Evolutionary conservation across 2,797 vertebrate species (phyloP).

Genomic region (Darevskia nairensis): DNA sequence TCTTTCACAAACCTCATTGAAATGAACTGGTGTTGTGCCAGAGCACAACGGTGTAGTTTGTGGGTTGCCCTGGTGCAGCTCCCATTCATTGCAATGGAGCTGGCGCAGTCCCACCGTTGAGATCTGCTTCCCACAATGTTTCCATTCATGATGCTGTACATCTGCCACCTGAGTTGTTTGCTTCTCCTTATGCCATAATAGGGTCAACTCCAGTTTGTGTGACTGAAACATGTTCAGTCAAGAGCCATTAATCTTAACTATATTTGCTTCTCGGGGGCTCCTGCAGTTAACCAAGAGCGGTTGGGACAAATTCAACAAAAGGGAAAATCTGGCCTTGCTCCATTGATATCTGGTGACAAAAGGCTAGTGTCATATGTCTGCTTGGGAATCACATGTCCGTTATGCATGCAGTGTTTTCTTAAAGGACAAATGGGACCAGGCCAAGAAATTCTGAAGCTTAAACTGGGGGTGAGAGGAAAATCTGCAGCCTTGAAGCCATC

Average conservation of each 20-base stretch:
- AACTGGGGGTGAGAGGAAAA: too few relatives aligned
- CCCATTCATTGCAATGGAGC: not conserved
- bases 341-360: not conserved
- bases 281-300: not conserved
- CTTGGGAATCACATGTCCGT: not conserved
- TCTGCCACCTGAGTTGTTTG: not conserved
- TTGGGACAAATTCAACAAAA: not conserved
- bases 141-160: not conserved
- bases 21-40: not conserved
- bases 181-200: not conserved
- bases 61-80: not conserved
- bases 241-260: not conserved
- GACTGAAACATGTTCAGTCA: not conserved
- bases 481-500: too few relatives aligned
- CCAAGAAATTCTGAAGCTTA: not conserved
- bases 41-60: not conserved
- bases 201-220: not conserved
- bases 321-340: constrained; percentile 1
- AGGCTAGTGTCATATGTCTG: not conserved
- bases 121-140: too few relatives aligned
- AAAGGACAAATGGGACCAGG: not conserved
- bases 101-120: not conserved
- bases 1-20: too few relatives aligned
- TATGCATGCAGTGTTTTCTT: not conserved
- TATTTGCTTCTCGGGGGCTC: not conserved